These are phyloP conservation scores for Clistopyga incitator DNA, from an alignment of 2,888 invertebrate species.

Conservation along the genomic window DNA sequence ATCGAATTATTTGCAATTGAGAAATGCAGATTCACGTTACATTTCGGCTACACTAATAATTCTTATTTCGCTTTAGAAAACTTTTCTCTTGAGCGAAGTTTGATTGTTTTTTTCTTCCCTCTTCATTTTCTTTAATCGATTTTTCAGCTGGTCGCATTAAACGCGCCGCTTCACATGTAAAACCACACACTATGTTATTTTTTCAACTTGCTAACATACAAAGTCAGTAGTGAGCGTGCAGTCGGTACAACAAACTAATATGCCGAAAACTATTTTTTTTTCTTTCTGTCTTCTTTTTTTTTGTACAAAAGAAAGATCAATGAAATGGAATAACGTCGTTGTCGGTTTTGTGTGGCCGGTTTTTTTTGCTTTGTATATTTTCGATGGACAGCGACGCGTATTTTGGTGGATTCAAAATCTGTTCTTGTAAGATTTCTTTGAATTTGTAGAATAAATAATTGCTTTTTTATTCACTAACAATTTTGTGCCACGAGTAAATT, in stretches of 20 bases:
- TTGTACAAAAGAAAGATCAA: constrained; percentile 18
- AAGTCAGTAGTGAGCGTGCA: constrained; percentile 4
- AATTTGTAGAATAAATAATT: no score
- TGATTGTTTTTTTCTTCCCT: constrained; percentile 78
- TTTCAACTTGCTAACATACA: not conserved
- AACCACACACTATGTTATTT: not conserved
- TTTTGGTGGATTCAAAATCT: not conserved
- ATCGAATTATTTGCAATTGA: constrained; percentile 8
- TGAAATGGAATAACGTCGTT: constrained; percentile 74
- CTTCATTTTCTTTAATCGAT: constrained; percentile 61
- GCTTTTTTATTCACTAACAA: no score
- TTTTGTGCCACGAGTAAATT: no score
- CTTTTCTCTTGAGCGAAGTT: constrained; percentile 79
- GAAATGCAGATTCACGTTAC: constrained; percentile 41
- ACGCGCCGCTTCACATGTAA: not conserved
- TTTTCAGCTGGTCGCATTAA: constrained; percentile 2
- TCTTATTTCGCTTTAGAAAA: constrained; percentile 73
- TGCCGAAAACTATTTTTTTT: constrained; percentile 1
- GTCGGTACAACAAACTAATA: not conserved
- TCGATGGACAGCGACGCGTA: not conserved
- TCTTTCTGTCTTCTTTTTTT: no score
- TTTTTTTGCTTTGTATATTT: constrained; percentile 71
- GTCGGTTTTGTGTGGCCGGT: constrained; percentile 80
- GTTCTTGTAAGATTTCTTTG: not conserved
- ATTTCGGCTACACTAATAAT: constrained; percentile 68